These are phyloP conservation scores for Ceratina japonica DNA, from an alignment of 1,140 invertebrate genomes.

Conservation along the genomic window DNA sequence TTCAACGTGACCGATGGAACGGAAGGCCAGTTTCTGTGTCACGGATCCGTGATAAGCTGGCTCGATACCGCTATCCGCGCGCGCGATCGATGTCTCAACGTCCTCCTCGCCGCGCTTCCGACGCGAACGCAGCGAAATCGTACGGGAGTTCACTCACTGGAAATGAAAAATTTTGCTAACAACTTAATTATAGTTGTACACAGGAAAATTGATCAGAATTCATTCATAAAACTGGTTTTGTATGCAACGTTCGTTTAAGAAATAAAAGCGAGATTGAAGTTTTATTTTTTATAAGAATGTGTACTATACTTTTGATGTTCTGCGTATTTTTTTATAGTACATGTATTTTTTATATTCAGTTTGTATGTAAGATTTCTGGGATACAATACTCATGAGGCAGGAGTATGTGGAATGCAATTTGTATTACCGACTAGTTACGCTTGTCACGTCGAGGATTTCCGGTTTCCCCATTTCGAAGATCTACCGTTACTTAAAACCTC, in stretches of 20 bases:
- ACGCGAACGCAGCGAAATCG: slow-evolving; percentile 11
- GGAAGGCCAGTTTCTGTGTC: slow-evolving; percentile 22
- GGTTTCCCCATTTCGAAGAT: background rate
- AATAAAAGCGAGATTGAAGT: background rate
- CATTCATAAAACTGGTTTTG: background rate
- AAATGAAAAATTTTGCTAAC: slow-evolving; percentile 10
- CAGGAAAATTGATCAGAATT: background rate
- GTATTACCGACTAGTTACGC: no score
- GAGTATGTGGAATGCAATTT: no score
- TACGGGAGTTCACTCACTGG: slow-evolving; percentile 23
- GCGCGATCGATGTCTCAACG: slow-evolving; percentile 30
- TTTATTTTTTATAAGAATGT: background rate
- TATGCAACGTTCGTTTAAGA: no score
- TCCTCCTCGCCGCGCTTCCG: slow-evolving; percentile 30
- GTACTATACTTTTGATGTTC: background rate
- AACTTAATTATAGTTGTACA: background rate
- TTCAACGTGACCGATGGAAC: slow-evolving; percentile 18
- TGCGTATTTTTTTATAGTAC: no score
- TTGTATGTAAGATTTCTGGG: no score
- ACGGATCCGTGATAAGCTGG: slow-evolving; percentile 20
- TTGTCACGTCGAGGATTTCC: background rate
- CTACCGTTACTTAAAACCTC: background rate
- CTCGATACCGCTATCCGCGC: slow-evolving; percentile 26
- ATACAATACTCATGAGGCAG: no score
- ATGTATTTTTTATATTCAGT: no score